phyloP scores from a whole-genome alignment of 2,113 vertebrate genomes.

The Plecotus auritus region DNA sequence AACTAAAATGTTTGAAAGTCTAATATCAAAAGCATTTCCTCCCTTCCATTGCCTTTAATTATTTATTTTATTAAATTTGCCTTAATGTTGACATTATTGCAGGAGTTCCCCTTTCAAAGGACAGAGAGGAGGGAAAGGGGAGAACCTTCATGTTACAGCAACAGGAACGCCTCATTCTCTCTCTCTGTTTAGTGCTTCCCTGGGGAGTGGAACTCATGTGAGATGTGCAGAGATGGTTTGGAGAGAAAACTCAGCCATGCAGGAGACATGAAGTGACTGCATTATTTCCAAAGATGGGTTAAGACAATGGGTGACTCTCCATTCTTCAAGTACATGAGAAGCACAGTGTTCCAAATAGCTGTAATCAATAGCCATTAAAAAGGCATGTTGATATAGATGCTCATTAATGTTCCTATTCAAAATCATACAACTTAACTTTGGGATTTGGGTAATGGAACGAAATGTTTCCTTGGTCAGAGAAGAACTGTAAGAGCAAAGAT shows the following conservation, averaged over 20 bases:
- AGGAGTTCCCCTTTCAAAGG: too few species aligned
- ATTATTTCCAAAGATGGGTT: background rate
- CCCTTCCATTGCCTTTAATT: too few species aligned
- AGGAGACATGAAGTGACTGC: background rate
- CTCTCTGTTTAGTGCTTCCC: fast-evolving
- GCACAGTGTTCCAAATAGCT: background rate
- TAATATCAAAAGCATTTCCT: background rate
- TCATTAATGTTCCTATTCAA: background rate
- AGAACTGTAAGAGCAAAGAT: background rate
- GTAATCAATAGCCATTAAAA: background rate
- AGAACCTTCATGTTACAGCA: background rate
- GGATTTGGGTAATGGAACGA: background rate
- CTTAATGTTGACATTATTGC: too few species aligned
- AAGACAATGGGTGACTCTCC: background rate
- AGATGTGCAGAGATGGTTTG: background rate
- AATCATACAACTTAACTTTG: background rate
- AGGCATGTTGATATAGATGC: background rate
- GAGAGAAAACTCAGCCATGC: background rate
- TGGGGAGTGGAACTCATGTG: background rate
- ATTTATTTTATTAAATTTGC: too few species aligned
- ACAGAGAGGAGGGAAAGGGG: background rate
- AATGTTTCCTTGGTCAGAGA: background rate
- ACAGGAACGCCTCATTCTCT: background rate
- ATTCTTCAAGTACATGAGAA: background rate
- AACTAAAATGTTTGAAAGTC: background rate